These are phyloP conservation scores for Vireo griseus DNA, from an alignment of 2,797 vertebrate species.

Conservation along the genomic window DNA sequence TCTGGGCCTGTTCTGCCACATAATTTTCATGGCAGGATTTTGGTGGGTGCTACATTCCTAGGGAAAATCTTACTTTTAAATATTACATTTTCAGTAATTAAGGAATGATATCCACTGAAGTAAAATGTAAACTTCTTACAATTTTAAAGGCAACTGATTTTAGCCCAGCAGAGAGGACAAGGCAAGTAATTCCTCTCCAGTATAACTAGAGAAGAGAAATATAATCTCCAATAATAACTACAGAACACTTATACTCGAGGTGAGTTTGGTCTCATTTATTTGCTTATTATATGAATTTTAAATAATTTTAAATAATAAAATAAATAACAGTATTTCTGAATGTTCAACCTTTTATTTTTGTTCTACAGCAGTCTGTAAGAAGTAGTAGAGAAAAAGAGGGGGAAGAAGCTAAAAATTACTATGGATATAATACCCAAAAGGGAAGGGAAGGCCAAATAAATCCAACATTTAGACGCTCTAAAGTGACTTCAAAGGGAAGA, in stretches of 20 bases:
- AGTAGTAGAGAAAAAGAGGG: background rate
- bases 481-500: background rate
- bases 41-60: background rate
- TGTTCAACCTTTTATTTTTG: background rate
- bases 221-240: background rate
- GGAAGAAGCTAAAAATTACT: background rate
- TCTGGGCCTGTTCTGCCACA: background rate
- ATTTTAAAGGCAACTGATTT: background rate
- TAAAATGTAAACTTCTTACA: background rate
- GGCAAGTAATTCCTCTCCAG: background rate
- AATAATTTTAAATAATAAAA: background rate
- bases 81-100: background rate
- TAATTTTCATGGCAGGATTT: background rate
- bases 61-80: background rate
- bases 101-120: background rate
- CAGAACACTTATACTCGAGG: background rate
- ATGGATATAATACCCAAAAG: background rate
- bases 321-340: background rate
- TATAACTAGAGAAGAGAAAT: background rate
- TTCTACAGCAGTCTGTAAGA: background rate
- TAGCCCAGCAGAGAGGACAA: background rate
- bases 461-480: background rate
- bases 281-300: background rate
- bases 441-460: background rate
- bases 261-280: background rate